Percentiles rank a stretch among this genome's conserved stretches.
These are phyloP conservation scores for Aurelia aurita complex sp. Pacific DNA, from an alignment of 30 jellyfish, hydroid and myxozoan genomes.

Conservation along the genomic window DNA sequence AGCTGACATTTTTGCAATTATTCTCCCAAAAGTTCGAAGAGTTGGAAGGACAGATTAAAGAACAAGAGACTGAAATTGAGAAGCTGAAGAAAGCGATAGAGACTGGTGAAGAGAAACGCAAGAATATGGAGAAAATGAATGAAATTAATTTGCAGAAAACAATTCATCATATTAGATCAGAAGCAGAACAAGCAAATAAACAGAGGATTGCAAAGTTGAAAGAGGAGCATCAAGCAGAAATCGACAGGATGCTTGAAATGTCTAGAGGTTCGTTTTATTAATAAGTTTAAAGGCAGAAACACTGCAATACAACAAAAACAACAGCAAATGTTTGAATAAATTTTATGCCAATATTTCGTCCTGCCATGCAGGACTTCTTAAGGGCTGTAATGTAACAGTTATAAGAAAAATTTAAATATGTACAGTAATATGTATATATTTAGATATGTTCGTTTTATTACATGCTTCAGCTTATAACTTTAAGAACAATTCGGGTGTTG, in stretches of 20 bases:
- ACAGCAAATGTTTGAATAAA: too few relatives aligned
- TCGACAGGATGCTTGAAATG: constrained; percentile 57
- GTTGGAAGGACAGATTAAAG: constrained; percentile 20
- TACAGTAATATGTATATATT: too few relatives aligned
- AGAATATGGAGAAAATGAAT: constrained; percentile 15
- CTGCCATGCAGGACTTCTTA: too few relatives aligned
- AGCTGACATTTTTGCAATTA: background rate
- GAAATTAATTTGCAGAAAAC: constrained; percentile 55
- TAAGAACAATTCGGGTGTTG: too few relatives aligned
- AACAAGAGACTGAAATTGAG: constrained; percentile 39
- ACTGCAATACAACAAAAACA: too few relatives aligned
- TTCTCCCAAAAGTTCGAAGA: background rate
- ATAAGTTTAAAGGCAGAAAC: too few relatives aligned
- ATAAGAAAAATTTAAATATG: too few relatives aligned
- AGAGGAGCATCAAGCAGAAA: constrained; percentile 66
- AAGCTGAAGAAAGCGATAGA: constrained; percentile 16
- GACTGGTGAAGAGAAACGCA: constrained; percentile 34
- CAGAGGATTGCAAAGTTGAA: constrained; percentile 27
- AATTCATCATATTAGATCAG: constrained; percentile 47
- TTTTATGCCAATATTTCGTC: too few relatives aligned
- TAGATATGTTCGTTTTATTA: constrained; percentile 16
- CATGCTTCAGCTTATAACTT: too few relatives aligned
- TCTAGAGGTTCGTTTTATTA: constrained; percentile 32
- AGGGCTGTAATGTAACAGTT: too few relatives aligned
- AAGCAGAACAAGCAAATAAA: constrained; percentile 35